These are phyloP conservation scores for Megaustenia siamemsis DNA, from an alignment of 2,888 invertebrate species.

Conservation along the genomic window DNA sequence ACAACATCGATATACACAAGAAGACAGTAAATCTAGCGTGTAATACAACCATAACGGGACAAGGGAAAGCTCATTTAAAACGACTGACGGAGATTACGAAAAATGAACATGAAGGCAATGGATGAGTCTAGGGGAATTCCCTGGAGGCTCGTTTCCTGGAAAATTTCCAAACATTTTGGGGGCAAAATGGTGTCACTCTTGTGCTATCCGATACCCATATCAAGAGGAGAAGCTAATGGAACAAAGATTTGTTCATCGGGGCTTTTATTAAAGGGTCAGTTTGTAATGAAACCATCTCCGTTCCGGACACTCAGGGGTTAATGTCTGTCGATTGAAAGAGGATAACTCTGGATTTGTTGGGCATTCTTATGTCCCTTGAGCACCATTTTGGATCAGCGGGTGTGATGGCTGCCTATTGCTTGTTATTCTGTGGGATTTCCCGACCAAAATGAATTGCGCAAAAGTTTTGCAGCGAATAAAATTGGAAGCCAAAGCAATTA, in stretches of 20 bases:
- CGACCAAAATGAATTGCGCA: slow-evolving; percentile 20
- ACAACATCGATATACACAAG: background rate
- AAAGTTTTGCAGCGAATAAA: slow-evolving; percentile 10
- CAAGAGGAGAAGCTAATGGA: slow-evolving; percentile 37
- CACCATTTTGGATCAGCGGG: slow-evolving; percentile 47
- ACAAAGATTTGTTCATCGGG: slow-evolving; percentile 46
- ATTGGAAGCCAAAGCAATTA: background rate
- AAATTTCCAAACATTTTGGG: background rate
- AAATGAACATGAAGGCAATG: slow-evolving; percentile 38
- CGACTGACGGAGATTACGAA: slow-evolving; percentile 27
- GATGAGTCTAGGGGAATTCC: slow-evolving; percentile 19
- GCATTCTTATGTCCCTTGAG: slow-evolving; percentile 35
- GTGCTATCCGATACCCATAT: slow-evolving; percentile 42
- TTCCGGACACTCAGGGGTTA: slow-evolving; percentile 44
- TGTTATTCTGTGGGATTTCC: slow-evolving; percentile 24
- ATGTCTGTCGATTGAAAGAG: slow-evolving; percentile 46
- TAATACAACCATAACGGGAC: slow-evolving; percentile 1
- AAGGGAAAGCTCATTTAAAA: slow-evolving; percentile 31
- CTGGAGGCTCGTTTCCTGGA: slow-evolving; percentile 18
- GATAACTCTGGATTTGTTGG: slow-evolving; percentile 47
- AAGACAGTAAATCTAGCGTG: background rate
- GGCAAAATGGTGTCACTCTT: slow-evolving; percentile 24
- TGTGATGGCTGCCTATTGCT: slow-evolving; percentile 45
- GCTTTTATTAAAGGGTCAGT: slow-evolving; percentile 51
- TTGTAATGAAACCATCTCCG: slow-evolving; percentile 50